Conservation (phyloP, 2,888 invertebrate species). For the Mythimna loreyi region DNA sequence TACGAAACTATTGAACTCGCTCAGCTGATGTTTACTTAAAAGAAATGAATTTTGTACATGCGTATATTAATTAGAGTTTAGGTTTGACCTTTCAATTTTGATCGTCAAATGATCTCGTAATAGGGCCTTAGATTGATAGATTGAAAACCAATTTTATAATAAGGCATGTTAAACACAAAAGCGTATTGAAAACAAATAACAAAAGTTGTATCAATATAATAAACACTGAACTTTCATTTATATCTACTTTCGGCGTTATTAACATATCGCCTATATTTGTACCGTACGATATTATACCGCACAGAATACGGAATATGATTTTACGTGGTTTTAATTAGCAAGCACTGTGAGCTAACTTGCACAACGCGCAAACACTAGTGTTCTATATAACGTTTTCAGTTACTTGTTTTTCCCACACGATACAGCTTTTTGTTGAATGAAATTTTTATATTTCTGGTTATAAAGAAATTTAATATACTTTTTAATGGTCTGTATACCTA, state of each 20-base stretch:
- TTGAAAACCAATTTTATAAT: not conserved
- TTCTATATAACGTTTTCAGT: constrained; percentile 19
- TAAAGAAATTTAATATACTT: not conserved
- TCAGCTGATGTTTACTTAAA: too few relatives aligned
- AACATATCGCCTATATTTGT: constrained; percentile 30
- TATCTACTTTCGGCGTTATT: constrained; percentile 19
- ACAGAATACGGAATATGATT: constrained; percentile 45
- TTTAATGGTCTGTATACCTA: too few relatives aligned
- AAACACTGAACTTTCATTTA: constrained; percentile 15
- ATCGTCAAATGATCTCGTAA: too few relatives aligned
- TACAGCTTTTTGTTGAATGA: constrained; percentile 7
- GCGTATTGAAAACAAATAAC: constrained; percentile 8
- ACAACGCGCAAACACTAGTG: constrained; percentile 30
- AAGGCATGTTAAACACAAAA: constrained; percentile 2
- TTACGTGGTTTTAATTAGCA: constrained; percentile 61
- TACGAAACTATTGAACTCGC: too few relatives aligned
- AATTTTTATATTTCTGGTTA: not conserved
- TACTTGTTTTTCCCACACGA: constrained; percentile 35
- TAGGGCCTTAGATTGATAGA: too few relatives aligned
- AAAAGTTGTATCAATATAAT: not conserved
- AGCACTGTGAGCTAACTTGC: constrained; percentile 32
- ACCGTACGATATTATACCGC: constrained; percentile 16
- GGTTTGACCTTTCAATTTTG: too few relatives aligned
- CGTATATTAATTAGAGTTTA: too few relatives aligned
- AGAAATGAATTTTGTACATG: too few relatives aligned